A percentile compares a stretch with the other conserved stretches of the same genome.
These are phyloP conservation scores for Zhengitettix transpicula DNA, from an alignment of 2,888 invertebrate genomes.

Conservation along the genomic window DNA sequence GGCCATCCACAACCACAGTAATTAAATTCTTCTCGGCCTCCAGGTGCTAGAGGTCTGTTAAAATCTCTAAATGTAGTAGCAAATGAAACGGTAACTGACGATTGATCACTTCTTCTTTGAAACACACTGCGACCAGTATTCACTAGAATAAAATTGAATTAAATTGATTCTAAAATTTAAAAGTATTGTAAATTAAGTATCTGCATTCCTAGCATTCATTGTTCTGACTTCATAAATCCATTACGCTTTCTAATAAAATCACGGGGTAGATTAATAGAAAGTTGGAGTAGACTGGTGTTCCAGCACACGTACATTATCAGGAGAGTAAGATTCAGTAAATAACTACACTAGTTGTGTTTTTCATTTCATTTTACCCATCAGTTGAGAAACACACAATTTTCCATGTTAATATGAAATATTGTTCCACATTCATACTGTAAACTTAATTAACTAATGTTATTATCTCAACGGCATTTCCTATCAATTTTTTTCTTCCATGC, in stretches of 20 bases:
- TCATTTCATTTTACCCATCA: too few species aligned
- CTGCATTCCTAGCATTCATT: too few species aligned
- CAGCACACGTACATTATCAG: too few species aligned
- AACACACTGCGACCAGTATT: not conserved
- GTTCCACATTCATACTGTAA: not conserved
- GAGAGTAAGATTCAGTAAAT: too few species aligned
- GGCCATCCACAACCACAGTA: slow-evolving; percentile 65
- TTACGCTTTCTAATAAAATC: too few species aligned
- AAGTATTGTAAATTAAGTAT: too few species aligned
- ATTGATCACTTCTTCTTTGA: not conserved
- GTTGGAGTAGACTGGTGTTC: too few species aligned
- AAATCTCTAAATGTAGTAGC: not conserved
- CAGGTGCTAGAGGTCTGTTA: not conserved
- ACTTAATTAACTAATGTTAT: not conserved
- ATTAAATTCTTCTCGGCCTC: slow-evolving; percentile 13
- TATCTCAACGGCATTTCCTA: not conserved
- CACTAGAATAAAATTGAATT: not conserved
- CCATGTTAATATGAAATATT: not conserved
- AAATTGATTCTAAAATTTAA: too few species aligned
- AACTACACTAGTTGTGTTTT: too few species aligned
- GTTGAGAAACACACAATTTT: not conserved
- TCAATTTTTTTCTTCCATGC: not conserved
- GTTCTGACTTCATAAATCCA: too few species aligned
- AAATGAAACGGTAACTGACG: not conserved
- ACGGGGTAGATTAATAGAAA: too few species aligned